Evolutionary conservation across 2,888 invertebrate species (phyloP).

Genomic region (Thecocarcelia acutangulata): DNA sequence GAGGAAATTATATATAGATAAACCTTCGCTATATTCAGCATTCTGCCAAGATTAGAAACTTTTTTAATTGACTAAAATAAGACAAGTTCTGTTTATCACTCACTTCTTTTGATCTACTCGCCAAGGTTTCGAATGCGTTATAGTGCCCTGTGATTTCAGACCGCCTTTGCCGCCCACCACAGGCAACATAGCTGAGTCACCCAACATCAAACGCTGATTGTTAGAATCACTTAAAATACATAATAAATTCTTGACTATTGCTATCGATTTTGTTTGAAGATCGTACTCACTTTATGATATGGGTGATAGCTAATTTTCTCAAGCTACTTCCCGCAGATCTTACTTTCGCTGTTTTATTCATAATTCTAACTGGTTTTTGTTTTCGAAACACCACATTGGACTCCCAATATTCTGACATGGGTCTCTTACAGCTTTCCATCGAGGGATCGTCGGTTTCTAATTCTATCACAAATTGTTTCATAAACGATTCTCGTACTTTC

Average conservation of each 20-base stretch:
- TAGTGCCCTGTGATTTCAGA: conserved; percentile 92
- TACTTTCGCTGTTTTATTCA: conserved; percentile 91
- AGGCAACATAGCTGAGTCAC: conserved; percentile 96
- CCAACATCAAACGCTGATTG: conserved; percentile 94
- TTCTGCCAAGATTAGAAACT: no score
- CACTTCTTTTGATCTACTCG: conserved; percentile 95
- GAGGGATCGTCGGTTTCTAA: conserved; percentile 90
- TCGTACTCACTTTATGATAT: conserved; percentile 90
- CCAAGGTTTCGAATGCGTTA: conserved; percentile 93
- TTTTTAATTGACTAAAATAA: no score
- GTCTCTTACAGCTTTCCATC: conserved; percentile 79
- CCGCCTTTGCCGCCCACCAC: conserved; percentile 89
- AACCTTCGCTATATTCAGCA: no score
- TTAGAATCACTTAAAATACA: conserved; percentile 89
- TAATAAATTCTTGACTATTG: not conserved
- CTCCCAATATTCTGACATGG: conserved; percentile 85
- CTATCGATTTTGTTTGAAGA: not conserved
- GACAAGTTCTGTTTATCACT: conserved; percentile 62
- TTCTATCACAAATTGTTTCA: conserved; percentile 97
- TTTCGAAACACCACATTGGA: conserved; percentile 90
- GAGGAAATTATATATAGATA: no score
- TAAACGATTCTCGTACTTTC: conserved; percentile 98
- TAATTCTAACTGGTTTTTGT: conserved; percentile 90
- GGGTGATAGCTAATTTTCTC: conserved; percentile 90
- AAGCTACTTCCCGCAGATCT: conserved; percentile 90